Conservation (phyloP, 1,140 invertebrate species). For the Archegozetes longisetosus region DNA sequence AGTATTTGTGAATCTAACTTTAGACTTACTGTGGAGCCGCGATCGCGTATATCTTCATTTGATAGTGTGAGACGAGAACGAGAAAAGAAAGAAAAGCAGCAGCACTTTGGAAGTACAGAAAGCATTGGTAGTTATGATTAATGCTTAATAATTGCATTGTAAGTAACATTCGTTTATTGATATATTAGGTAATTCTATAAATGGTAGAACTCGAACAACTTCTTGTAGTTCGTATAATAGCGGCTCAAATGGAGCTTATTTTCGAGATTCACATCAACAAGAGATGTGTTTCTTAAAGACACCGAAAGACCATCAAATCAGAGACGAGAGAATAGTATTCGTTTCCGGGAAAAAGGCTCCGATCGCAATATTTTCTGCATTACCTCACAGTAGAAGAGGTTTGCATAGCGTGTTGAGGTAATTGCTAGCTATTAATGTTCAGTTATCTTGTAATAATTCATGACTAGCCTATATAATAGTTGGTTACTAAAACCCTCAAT, state of each 20-base stretch:
- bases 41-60: background rate
- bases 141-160: background rate
- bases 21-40: background rate
- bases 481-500: background rate
- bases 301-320: slow-evolving; percentile 6
- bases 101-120: slow-evolving; percentile 6
- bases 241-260: background rate
- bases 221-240: slow-evolving; percentile 4
- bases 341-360: slow-evolving; percentile 50
- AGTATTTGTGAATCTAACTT: no score
- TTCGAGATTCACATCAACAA: background rate
- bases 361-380: slow-evolving; percentile 60
- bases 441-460: background rate
- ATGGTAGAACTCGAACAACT: slow-evolving; percentile 1
- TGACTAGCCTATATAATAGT: background rate
- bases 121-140: background rate
- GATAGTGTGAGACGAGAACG: background rate
- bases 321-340: slow-evolving; percentile 39
- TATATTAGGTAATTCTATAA: background rate
- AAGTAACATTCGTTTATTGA: background rate
- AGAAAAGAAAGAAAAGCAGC: background rate
- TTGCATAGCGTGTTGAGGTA: background rate
- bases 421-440: background rate
- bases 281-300: slow-evolving; percentile 5
- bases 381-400: slow-evolving; percentile 26